Conservation (phyloP, 2,888 invertebrate species). For the Diaperis boleti region DNA sequence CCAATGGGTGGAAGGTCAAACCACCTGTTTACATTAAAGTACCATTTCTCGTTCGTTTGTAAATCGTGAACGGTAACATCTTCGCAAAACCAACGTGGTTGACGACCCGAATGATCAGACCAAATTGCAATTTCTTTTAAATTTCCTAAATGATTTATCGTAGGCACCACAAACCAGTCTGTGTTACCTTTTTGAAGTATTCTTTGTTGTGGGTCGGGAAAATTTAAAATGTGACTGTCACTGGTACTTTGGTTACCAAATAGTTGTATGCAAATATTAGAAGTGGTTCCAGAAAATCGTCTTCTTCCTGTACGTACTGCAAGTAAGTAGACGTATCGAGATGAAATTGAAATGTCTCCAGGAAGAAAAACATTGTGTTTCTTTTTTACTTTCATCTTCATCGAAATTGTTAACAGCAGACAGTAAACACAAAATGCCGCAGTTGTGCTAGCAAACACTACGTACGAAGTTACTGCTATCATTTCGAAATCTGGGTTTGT, state of each 20-base stretch:
- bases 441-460: conserved; percentile 46
- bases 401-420: neutral
- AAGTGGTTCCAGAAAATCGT: conserved; percentile 51
- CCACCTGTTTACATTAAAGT: conserved; percentile 49
- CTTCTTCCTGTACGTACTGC: conserved; percentile 50
- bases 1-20: conserved; percentile 38
- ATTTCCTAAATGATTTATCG: conserved; percentile 51
- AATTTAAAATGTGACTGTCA: conserved; percentile 56
- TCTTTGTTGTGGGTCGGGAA: conserved; percentile 55
- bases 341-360: conserved; percentile 6
- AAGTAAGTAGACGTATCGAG: conserved; percentile 48
- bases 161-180: conserved; percentile 56
- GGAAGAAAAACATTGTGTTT: conserved; percentile 16
- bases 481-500: conserved; percentile 44
- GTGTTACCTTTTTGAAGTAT: conserved; percentile 52
- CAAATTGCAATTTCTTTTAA: conserved; percentile 52
- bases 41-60: conserved; percentile 50
- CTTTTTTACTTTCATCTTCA: neutral
- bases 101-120: conserved; percentile 53
- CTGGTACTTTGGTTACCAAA: conserved; percentile 43
- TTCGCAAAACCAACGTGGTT: conserved; percentile 54
- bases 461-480: conserved; percentile 42
- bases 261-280: conserved; percentile 51
- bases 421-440: conserved; percentile 46
- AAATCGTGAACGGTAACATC: conserved; percentile 52